Base-by-base conservation (phyloP, 1,140 invertebrate species). In the Eulimnadia texana region DNA sequence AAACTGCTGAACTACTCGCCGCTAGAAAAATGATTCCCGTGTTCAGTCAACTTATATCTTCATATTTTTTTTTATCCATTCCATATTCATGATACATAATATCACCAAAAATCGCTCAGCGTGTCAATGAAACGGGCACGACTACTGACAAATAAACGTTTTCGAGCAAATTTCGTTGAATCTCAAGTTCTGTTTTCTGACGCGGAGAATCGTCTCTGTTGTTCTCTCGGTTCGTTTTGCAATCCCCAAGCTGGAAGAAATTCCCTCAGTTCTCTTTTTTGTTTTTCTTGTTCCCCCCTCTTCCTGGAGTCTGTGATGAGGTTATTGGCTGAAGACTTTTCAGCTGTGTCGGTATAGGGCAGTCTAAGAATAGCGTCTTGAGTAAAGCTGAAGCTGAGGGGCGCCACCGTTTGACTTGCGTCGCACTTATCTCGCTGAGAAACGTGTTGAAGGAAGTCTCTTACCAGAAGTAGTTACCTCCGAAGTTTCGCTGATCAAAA, bases 1-100 rank as follows among this genome's bases (percentile, higher is more conserved):
- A 99, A 99, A 76, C 76, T 99, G 3, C 79, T 98, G 6, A 98
- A 98, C 78, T 99, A 99, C 74, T 91, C 93, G 24, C 93, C 94
- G 3, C 76, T 98, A 27, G 94, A 99, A 72, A 91, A 90, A 71
- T 89, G 78, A 76, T n/a, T n/a, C n/a, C n/a, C n/a, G n/a, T n/a
- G n/a, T n/a, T n/a, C n/a, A n/a, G 54, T 51, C n/a, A n/a, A n/a
- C n/a, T n/a, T n/a, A n/a, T n/a, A n/a, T n/a, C n/a, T n/a, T n/a
- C n/a, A n/a, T n/a, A n/a, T n/a, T n/a, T n/a, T n/a, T n/a, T n/a
- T n/a, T n/a, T n/a, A n/a, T n/a, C n/a, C n/a, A n/a, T n/a, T n/a
- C n/a, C n/a, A n/a, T n/a, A n/a, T n/a, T n/a, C n/a, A n/a, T n/a
- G n/a, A n/a, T n/a, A n/a, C n/a, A n/a, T n/a, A n/a, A n/a, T n/a